Conservation (phyloP, 2,888 invertebrate species). For the Pseudococcus viburni region DNA sequence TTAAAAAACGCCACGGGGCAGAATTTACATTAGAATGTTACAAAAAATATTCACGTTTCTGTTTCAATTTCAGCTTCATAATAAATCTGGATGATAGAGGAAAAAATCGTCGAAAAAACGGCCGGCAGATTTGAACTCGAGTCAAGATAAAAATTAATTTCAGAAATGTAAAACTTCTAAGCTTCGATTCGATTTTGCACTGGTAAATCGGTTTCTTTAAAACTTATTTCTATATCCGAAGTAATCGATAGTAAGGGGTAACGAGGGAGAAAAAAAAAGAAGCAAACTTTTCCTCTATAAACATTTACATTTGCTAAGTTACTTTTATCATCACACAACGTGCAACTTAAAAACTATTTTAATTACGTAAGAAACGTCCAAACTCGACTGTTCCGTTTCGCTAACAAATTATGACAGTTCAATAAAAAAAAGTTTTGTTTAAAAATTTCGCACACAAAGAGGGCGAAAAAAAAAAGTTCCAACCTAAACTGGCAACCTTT, state of each 20-base stretch:
- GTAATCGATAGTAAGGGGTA: neutral
- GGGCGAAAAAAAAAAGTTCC: slow-evolving; percentile 42
- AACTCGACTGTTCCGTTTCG: slow-evolving; percentile 42
- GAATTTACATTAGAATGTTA: neutral
- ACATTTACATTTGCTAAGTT: slow-evolving; percentile 44
- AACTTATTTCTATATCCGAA: slow-evolving; percentile 9
- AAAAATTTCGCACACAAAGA: slow-evolving; percentile 40
- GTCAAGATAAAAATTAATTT: slow-evolving; percentile 35
- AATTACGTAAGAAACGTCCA: slow-evolving; percentile 44
- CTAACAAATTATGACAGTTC: slow-evolving; percentile 52
- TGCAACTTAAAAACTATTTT: slow-evolving; percentile 44
- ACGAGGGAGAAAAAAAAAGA: neutral
- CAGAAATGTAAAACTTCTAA: slow-evolving; percentile 24
- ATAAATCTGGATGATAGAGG: neutral
- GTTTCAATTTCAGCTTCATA: neutral
- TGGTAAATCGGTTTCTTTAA: slow-evolving; percentile 2
- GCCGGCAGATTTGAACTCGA: neutral
- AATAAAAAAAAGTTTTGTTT: slow-evolving; percentile 51
- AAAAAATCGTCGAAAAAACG: no score
- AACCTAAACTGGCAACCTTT: slow-evolving; percentile 34
- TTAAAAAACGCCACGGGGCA: neutral
- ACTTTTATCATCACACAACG: slow-evolving; percentile 41
- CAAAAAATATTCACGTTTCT: slow-evolving; percentile 9
- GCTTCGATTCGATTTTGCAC: slow-evolving; percentile 15
- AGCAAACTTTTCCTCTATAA: slow-evolving; percentile 22